A percentile compares a stretch with the other conserved stretches of the same genome.
These are phyloP conservation scores for Eristalinus sepulchralis DNA, from an alignment of 2,888 invertebrate species.

Conservation along the genomic window DNA sequence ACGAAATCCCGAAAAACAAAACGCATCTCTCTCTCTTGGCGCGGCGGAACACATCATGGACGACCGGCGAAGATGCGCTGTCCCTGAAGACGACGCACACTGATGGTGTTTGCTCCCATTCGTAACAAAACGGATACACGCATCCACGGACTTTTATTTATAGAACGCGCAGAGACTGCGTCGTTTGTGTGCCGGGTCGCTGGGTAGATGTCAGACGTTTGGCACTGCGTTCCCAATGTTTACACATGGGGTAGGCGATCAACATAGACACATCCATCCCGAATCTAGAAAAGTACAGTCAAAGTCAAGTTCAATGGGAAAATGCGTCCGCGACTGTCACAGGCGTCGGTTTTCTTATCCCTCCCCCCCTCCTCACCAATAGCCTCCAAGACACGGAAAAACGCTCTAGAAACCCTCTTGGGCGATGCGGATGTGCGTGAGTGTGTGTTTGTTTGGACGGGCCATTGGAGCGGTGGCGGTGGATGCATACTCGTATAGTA, in stretches of 20 bases:
- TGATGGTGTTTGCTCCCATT: constrained; percentile 69
- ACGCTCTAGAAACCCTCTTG: constrained; percentile 33
- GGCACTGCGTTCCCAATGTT: constrained; percentile 67
- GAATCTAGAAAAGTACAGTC: constrained; percentile 66
- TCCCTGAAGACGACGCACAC: constrained; percentile 57
- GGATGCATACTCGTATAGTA: neutral
- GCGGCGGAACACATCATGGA: constrained; percentile 16
- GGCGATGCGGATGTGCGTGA: neutral
- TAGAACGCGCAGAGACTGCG: constrained; percentile 52
- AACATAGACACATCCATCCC: constrained; percentile 56
- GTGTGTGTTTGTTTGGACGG: neutral
- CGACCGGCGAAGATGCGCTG: constrained; percentile 27
- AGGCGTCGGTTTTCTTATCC: constrained; percentile 65
- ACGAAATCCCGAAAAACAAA: constrained; percentile 23
- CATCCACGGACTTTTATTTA: constrained; percentile 66
- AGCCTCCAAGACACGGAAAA: constrained; percentile 8
- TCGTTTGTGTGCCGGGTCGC: constrained; percentile 68
- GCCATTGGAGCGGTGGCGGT: neutral
- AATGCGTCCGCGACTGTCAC: constrained; percentile 65
- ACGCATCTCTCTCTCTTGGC: neutral
- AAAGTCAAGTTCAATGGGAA: constrained; percentile 72
- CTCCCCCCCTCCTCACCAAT: constrained; percentile 1
- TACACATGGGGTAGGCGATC: constrained; percentile 51
- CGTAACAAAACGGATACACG: constrained; percentile 71
- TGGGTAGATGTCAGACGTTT: constrained; percentile 70